Percentiles rank a stretch among this genome's conserved stretches.
These are phyloP conservation scores for Noctilio leporinus DNA, from an alignment of 2,113 vertebrate genomes.

Conservation along the genomic window DNA sequence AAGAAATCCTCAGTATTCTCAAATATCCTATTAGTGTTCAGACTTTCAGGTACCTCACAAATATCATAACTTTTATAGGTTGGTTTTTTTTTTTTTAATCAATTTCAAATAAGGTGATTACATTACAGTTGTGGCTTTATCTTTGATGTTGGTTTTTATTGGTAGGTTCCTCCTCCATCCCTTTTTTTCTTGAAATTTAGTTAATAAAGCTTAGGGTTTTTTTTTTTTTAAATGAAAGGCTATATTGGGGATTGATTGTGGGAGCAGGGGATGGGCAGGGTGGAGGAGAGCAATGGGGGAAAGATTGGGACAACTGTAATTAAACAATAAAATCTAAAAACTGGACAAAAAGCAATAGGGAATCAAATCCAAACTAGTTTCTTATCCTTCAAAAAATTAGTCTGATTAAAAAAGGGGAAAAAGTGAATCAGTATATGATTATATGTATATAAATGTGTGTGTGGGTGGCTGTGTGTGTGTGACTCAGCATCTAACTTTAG, in stretches of 20 bases:
- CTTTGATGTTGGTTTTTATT: neutral
- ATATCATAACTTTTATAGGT: neutral
- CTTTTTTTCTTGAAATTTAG: neutral
- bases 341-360: neutral
- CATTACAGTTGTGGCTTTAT: neutral
- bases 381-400: neutral
- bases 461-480: neutral
- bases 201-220: neutral
- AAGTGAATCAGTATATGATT: neutral
- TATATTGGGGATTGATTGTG: no score
- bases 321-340: no score
- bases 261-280: no score
- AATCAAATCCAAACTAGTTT: neutral
- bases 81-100: neutral
- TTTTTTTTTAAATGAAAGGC: neutral
- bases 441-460: neutral
- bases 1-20: neutral
- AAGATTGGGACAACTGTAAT: no score
- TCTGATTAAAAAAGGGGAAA: neutral
- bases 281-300: no score
- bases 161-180: neutral
- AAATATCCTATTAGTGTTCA: neutral
- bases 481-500: neutral
- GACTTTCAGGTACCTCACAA: neutral
- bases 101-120: neutral